Evolutionary conservation across 2,113 vertebrate species (phyloP).

Genomic region (Odocoileus virginianus): DNA sequence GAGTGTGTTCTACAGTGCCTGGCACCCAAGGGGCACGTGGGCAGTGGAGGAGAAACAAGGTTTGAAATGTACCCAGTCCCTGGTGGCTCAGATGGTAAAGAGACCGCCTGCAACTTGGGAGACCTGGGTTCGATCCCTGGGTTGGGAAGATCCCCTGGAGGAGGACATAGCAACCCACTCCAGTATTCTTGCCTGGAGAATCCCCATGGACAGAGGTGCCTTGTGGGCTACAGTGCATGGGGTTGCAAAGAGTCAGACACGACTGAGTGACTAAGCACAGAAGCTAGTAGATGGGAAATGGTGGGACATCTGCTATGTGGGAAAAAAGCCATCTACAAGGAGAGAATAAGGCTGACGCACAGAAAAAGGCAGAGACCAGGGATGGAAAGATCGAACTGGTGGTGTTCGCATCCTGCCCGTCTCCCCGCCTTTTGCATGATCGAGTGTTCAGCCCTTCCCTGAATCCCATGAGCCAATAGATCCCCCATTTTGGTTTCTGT

Average conservation of each 20-base stretch:
- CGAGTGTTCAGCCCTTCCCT: background rate
- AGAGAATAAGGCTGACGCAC: background rate
- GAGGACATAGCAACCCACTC: background rate
- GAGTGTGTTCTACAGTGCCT: background rate
- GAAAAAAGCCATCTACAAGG: background rate
- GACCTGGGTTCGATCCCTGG: fast-evolving
- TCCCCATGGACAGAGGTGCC: background rate
- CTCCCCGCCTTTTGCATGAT: background rate
- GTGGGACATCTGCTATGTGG: background rate
- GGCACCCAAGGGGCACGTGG: fast-evolving
- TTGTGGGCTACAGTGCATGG: background rate
- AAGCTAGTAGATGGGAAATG: background rate
- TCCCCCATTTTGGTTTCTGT: background rate
- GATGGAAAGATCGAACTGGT: background rate
- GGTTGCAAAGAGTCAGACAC: background rate
- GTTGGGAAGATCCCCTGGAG: background rate
- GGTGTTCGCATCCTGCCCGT: background rate
- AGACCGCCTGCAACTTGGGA: background rate
- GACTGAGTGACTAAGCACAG: background rate
- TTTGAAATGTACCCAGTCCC: background rate
- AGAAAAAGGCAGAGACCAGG: background rate
- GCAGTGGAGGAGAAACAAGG: background rate
- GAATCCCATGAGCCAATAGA: background rate
- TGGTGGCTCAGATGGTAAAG: background rate
- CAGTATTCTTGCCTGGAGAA: background rate